phyloP scores from a whole-genome alignment of 1,140 invertebrate species.

The Drosophila nasuta region DNA sequence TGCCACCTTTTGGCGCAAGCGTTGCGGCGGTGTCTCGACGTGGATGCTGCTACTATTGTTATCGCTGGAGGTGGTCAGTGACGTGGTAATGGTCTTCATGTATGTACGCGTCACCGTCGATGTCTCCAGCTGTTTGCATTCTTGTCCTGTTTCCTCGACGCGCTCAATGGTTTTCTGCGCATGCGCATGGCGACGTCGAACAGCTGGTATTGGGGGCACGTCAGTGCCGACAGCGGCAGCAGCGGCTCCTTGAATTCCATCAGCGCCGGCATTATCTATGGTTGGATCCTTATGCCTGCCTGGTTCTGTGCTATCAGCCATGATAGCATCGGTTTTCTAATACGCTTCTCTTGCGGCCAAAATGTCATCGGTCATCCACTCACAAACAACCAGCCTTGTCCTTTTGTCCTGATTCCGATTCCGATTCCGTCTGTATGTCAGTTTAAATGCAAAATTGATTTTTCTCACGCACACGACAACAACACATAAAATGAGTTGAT shows the following conservation, averaged over 20 bases:
- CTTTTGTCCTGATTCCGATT: slow-evolving; percentile 25
- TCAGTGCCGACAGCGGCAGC: slow-evolving; percentile 32
- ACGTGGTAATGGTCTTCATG: slow-evolving; percentile 77
- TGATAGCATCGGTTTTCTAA: slow-evolving; percentile 77
- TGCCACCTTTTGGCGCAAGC: slow-evolving; percentile 89
- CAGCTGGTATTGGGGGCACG: slow-evolving; percentile 77
- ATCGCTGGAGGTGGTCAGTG: slow-evolving; percentile 60
- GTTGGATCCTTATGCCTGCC: slow-evolving; percentile 77
- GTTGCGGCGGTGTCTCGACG: slow-evolving; percentile 85
- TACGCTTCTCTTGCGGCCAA: slow-evolving; percentile 51
- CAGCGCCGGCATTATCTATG: slow-evolving; percentile 61
- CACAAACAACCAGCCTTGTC: slow-evolving; percentile 35
- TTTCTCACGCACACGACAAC: slow-evolving; percentile 74
- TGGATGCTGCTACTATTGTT: slow-evolving; percentile 47
- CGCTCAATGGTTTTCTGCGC: slow-evolving; percentile 58
- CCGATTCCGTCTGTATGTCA: slow-evolving; percentile 22
- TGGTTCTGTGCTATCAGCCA: slow-evolving; percentile 79
- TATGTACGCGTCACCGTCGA: slow-evolving; percentile 78
- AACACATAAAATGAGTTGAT: slow-evolving; percentile 36
- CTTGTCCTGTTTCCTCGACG: slow-evolving; percentile 26
- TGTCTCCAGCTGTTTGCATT: slow-evolving; percentile 73
- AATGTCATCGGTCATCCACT: slow-evolving; percentile 62
- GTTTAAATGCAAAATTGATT: slow-evolving; percentile 76
- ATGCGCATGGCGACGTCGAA: slow-evolving; percentile 74
- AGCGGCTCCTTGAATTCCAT: slow-evolving; percentile 4